phyloP scores from a whole-genome alignment of 2,797 vertebrate species.

The Gallinago stenura region DNA sequence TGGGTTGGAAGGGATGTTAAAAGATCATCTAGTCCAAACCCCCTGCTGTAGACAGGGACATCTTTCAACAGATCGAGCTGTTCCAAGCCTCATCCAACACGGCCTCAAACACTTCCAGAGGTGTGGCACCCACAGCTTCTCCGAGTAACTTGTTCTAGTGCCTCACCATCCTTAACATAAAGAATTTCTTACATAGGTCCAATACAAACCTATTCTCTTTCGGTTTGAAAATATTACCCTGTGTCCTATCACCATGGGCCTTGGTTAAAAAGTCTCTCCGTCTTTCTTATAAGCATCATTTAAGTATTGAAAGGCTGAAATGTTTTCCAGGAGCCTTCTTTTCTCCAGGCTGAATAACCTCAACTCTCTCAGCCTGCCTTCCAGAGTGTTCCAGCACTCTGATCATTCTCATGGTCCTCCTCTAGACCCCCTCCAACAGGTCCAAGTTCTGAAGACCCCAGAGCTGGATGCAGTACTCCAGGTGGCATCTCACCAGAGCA shows the following conservation, averaged over 20 bases:
- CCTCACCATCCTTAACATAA: rapidly evolving
- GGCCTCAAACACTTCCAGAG: neutral
- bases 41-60: neutral
- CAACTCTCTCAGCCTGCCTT: neutral
- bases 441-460: neutral
- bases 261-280: neutral
- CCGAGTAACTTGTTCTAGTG: neutral
- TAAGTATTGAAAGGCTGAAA: neutral
- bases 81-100: neutral
- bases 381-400: neutral
- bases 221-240: neutral
- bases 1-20: neutral
- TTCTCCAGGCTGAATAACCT: neutral
- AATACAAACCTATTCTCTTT: neutral
- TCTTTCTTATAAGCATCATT: neutral
- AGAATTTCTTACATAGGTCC: neutral
- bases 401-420: neutral
- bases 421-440: neutral
- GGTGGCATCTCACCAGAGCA: neutral
- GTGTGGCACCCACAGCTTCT: neutral
- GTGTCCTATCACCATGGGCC: neutral
- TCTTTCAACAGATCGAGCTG: neutral
- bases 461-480: neutral
- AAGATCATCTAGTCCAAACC: neutral
- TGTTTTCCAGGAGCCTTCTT: neutral